Conservation (phyloP, 2,888 invertebrate genomes). For the Rutpela maculata region DNA sequence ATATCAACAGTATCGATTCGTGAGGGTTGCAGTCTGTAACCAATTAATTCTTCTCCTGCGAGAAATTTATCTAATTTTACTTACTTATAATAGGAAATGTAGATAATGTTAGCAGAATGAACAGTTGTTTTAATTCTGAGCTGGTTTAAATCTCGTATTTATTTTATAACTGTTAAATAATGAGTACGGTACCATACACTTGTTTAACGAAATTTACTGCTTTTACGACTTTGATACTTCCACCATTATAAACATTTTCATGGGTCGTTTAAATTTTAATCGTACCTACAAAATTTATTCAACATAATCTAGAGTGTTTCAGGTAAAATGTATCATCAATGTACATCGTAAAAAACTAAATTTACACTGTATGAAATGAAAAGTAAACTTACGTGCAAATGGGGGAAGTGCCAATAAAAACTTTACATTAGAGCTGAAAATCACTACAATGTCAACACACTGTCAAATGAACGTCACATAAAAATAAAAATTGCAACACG, state of each 20-base stretch:
- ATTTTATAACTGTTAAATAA: too few relatives aligned
- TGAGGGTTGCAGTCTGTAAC: too few relatives aligned
- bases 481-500: conserved; percentile 39
- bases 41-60: too few relatives aligned
- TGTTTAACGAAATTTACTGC: neutral
- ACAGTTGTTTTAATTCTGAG: too few relatives aligned
- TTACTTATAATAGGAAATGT: too few relatives aligned
- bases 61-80: too few relatives aligned
- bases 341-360: conserved; percentile 5
- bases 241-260: conserved; percentile 27
- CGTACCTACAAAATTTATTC: conserved; percentile 17
- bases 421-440: conserved; percentile 32
- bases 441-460: conserved; percentile 33
- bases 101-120: too few relatives aligned
- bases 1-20: too few relatives aligned
- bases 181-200: too few relatives aligned
- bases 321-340: conserved; percentile 3
- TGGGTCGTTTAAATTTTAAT: conserved; percentile 12
- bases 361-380: conserved; percentile 11
- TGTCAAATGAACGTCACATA: conserved; percentile 28
- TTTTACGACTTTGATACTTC: conserved; percentile 15
- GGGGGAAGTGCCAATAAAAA: conserved; percentile 35
- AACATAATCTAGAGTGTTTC: conserved; percentile 21
- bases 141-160: too few relatives aligned
- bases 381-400: conserved; percentile 32